Evolutionary conservation across 1,140 invertebrate species (phyloP).

Genomic region (Acyrthosiphon pisum): DNA sequence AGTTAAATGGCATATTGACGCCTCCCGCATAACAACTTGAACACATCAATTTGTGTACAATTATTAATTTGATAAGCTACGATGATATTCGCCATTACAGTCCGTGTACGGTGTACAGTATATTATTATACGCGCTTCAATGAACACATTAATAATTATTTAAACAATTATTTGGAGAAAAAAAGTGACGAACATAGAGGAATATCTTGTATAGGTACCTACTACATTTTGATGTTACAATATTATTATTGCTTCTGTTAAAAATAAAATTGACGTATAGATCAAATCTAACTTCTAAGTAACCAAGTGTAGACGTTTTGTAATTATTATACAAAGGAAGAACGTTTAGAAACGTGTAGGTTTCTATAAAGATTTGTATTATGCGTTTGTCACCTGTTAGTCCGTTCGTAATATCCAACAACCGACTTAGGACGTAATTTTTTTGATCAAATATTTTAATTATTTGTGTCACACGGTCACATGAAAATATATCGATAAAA

Average conservation of each 20-base stretch:
- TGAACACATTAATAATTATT: constrained; percentile 29
- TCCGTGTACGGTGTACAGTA: neutral
- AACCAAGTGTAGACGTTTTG: neutral
- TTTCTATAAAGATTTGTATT: neutral
- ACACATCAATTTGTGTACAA: neutral
- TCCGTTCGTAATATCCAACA: neutral
- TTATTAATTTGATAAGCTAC: constrained; percentile 21
- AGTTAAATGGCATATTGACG: neutral
- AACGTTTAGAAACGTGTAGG: neutral
- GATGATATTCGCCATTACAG: neutral
- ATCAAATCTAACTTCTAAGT: neutral
- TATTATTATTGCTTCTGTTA: neutral
- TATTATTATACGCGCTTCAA: constrained; percentile 10
- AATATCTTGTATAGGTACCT: neutral
- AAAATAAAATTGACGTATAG: neutral
- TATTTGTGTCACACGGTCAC: neutral
- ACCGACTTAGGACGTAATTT: neutral
- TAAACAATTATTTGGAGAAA: neutral
- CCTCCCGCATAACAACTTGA: neutral
- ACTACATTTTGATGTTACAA: neutral
- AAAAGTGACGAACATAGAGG: neutral
- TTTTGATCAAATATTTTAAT: neutral
- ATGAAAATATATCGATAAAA: neutral
- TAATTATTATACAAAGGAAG: no score
- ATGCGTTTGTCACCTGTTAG: neutral